Base-by-base conservation (phyloP, 2,797 vertebrate species). In the Coluber constrictor region DNA sequence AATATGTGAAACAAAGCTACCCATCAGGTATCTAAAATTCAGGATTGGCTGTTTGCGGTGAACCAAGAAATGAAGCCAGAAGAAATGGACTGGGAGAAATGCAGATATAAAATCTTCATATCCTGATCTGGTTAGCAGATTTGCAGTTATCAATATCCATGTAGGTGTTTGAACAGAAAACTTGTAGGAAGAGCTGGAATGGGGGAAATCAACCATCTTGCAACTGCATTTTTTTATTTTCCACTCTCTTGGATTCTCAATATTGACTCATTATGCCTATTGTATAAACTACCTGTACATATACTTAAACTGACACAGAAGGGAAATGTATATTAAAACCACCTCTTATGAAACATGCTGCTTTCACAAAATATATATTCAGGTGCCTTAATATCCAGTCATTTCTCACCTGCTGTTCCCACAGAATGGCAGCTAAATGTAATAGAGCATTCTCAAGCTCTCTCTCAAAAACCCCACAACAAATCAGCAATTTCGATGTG, bases 401-500 rank as follows among this genome's bases (percentile, higher is more conserved):
- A 92, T 57, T 86, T 51, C 47, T 59, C 23, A 59, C 54, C 66
- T 37, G 90, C 32, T 60, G 16, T 12, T 79, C 25, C 11, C 63
- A 43, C 1, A 47, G 29, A 93, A 92, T 88, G 6, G 4, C 63
- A 91, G 29, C 25, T 55, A 54, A n/a, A 23, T 0, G 51, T 94
- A 87, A 61, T 32, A 94, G 32, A 5, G 70, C 74, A 16, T 0
- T 12, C 54, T 4, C 37, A 86, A 0, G 4, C 6, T 43, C 12
- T n/a, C 7, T 47, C 15, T 32, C 56, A 90, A 51, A 37, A 87
- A 83, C 1, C 20, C 20, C 16, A 59, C 47, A 88, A 88, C 25
- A 55, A 51, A 63, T 32, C 15, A 93, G 25, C 83, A 94, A 11
- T 43, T 95, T 93, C 66, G 92, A 23, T 61, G 47, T 0, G 47